Percentiles rank a stretch among this genome's conserved stretches.
Evolutionary conservation across 2,888 invertebrate species (phyloP).

Genomic region (Thera britannica): DNA sequence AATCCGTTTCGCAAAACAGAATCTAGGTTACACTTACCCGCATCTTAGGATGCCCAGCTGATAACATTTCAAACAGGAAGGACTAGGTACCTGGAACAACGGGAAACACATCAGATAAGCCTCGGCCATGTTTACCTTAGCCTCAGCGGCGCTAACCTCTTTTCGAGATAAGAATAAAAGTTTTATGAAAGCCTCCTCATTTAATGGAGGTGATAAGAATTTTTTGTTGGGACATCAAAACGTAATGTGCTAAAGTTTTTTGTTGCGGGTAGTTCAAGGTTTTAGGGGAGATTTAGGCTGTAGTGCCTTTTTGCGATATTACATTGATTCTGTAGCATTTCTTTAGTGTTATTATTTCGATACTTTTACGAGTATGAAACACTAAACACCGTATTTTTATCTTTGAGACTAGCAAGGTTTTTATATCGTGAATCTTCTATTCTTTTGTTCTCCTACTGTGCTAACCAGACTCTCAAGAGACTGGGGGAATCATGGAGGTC

Average conservation of each 20-base stretch:
- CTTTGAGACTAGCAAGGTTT: background rate
- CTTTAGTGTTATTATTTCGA: constrained; percentile 3
- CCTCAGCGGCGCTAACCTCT: constrained; percentile 1
- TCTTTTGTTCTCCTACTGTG: too few species aligned
- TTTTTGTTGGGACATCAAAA: constrained; percentile 20
- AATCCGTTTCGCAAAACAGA: background rate
- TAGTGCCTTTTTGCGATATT: background rate
- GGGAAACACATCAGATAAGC: constrained; percentile 25
- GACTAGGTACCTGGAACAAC: constrained; percentile 25
- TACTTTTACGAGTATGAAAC: background rate
- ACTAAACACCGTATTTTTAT: background rate
- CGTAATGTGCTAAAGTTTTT: constrained; percentile 15
- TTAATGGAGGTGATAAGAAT: constrained; percentile 26
- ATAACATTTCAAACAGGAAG: constrained; percentile 8
- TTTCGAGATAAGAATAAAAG: constrained; percentile 26
- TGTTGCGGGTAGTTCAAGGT: constrained; percentile 11
- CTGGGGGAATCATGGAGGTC: too few species aligned
- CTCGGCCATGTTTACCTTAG: constrained; percentile 21
- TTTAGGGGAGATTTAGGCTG: constrained; percentile 6
- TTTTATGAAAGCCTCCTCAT: constrained; percentile 24
- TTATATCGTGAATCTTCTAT: too few species aligned
- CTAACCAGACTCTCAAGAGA: too few species aligned
- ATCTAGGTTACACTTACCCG: constrained; percentile 1
- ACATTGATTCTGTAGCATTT: constrained; percentile 3
- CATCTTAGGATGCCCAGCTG: constrained; percentile 5